Conservation (phyloP, 2,888 invertebrate species). For the Drosophila ezoana region DNA sequence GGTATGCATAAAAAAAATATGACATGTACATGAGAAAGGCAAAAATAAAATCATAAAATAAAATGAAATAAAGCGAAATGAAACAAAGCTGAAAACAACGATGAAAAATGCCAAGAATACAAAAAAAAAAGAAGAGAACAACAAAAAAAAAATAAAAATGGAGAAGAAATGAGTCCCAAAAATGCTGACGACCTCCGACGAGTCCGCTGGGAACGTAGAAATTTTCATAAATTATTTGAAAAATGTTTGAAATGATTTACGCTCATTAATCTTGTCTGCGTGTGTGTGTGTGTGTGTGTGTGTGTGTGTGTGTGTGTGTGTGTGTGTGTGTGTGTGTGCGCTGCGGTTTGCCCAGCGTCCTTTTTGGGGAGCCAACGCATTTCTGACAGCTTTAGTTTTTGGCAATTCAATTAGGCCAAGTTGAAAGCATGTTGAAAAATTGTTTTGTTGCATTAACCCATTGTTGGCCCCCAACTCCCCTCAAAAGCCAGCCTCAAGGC, state of each 20-base stretch:
- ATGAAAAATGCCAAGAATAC: slow-evolving; percentile 22
- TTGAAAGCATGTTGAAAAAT: slow-evolving; percentile 65
- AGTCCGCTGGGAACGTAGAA: slow-evolving; percentile 45
- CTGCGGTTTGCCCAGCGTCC: slow-evolving; percentile 45
- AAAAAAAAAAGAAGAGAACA: slow-evolving; percentile 37
- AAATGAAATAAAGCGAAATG: slow-evolving; percentile 30
- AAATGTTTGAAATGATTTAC: slow-evolving; percentile 64
- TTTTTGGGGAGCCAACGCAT: slow-evolving; percentile 48
- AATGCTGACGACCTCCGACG: slow-evolving; percentile 54
- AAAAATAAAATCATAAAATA: slow-evolving; percentile 34
- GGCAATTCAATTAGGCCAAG: slow-evolving; percentile 68
- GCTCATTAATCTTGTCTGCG: slow-evolving; percentile 64
- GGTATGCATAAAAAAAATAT: slow-evolving; percentile 16
- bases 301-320: slow-evolving; percentile 8
- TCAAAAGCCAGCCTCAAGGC: slow-evolving; percentile 10
- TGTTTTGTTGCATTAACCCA: slow-evolving; percentile 65
- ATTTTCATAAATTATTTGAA: slow-evolving; percentile 67
- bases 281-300: slow-evolving; percentile 6
- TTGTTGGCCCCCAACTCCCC: slow-evolving; percentile 35
- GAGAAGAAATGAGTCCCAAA: slow-evolving; percentile 50
- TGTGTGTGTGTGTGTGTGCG: slow-evolving; percentile 14
- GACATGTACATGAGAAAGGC: slow-evolving; percentile 16
- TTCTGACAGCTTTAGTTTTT: slow-evolving; percentile 67
- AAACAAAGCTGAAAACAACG: slow-evolving; percentile 43
- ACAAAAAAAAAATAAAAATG: slow-evolving; percentile 19